Conservation (phyloP, 2,888 invertebrate species). For the Listrodromus nycthemerus region DNA sequence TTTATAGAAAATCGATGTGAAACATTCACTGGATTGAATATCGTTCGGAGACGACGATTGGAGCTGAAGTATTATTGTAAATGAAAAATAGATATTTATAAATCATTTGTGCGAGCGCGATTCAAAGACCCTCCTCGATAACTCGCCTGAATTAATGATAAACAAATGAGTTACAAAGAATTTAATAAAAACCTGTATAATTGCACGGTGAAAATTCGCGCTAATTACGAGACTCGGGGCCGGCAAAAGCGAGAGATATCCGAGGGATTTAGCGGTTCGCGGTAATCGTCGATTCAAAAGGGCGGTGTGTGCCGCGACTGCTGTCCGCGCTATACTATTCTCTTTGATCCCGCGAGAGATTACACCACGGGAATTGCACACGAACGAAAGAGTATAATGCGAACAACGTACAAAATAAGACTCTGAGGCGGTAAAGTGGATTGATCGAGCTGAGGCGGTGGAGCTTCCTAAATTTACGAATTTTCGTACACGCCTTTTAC, state of each 20-base stretch:
- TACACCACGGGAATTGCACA: conserved; percentile 45
- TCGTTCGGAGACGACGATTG: conserved; percentile 21
- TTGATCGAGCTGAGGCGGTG: conserved; percentile 54
- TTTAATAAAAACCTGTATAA: conserved; percentile 12
- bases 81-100: conserved; percentile 3
- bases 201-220: conserved; percentile 61
- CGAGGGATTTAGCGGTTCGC: conserved; percentile 64
- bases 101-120: background rate
- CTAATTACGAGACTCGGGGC: conserved; percentile 63
- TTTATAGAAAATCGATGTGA: conserved; percentile 20
- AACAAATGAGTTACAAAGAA: background rate
- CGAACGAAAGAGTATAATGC: conserved; percentile 60
- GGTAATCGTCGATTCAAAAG: conserved; percentile 69
- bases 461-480: background rate
- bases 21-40: conserved; percentile 33
- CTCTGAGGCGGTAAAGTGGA: conserved; percentile 62
- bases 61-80: conserved; percentile 1
- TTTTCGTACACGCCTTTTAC: background rate
- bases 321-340: conserved; percentile 70
- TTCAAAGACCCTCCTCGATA: conserved; percentile 3
- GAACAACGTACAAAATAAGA: conserved; percentile 63
- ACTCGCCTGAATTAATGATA: background rate
- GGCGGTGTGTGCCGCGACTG: conserved; percentile 45
- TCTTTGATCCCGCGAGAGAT: conserved; percentile 70
- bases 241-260: conserved; percentile 52